Evolutionary conservation across 53 echinoderm and acorn worm species (phyloP), one percentile per base, ranked within the genome.

Genomic region (Holothuria scabra): DNA sequence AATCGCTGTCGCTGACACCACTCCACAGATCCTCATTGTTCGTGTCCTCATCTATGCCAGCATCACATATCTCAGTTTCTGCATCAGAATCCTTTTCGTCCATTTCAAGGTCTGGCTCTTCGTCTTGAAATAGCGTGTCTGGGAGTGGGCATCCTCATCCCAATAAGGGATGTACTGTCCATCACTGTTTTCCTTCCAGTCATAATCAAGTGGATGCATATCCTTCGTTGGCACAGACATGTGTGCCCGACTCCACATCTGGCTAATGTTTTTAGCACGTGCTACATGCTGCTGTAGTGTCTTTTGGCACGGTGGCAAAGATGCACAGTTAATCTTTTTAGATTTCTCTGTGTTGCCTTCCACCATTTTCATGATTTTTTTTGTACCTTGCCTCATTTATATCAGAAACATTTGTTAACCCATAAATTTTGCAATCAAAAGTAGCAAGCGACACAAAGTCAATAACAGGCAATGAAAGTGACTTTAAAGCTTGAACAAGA

Each of bases 281-380:
- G n/a, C n/a, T n/a, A n/a, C 10, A 33, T 85, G 85, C 28, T 85
- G 57, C 14, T 2, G 22, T 13, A 85, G 76, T 56, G 38, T 35
- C 22, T 85, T 85, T 9, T 85, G n/a, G 49, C 85, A 85, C 59
- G 85, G 76, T 85, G 85, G 85, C 46, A 85, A 74, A 33, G 85
- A 85, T 60, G 74, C 24, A 76, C 85, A 85, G 33, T 85, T 75
- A 8, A 85, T 85, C 26, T 76, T 76, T 85, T 76, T n/a, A 57
- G 46, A n/a, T n/a, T 84, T 14, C 13, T 74, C 44, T 25, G 20
- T 34, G 21, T 65, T 23, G 7, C 72, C 25, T 14, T 69, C n/a
- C 18, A 34, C 59, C 63, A 78, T 85, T 76, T 75, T 85, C 9
- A 56, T 76, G 56, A 75, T 23, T 57, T 0, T n/a, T n/a, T 68